A percentile compares a stretch with the other conserved stretches of the same genome.
Conservation (phyloP, 2,888 invertebrate species). For the Erebia epiphron region DNA sequence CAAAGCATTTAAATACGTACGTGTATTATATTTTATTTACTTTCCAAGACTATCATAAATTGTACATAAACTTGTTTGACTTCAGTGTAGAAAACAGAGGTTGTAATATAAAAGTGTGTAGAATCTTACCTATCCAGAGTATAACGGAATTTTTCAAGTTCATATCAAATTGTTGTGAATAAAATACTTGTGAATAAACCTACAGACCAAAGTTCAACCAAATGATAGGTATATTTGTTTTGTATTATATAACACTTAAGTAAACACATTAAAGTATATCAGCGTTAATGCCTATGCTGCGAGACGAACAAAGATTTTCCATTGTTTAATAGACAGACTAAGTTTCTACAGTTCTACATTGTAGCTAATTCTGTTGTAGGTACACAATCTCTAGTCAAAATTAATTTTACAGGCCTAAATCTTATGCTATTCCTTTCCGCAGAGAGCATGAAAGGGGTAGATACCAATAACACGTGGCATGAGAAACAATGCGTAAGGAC, state of each 20-base stretch:
- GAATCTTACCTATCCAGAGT: neutral
- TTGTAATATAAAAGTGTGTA: neutral
- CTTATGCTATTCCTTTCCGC: no score
- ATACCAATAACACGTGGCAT: no score
- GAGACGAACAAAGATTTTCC: no score
- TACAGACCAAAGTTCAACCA: slow-evolving; percentile 32
- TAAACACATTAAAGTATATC: neutral
- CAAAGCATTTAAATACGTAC: neutral
- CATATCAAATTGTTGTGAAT: slow-evolving; percentile 9
- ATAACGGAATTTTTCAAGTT: no score
- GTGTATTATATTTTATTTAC: neutral
- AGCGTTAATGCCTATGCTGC: no score
- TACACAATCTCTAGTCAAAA: no score
- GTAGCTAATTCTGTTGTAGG: no score
- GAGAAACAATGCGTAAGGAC: no score
- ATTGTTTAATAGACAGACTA: no score
- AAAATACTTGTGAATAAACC: slow-evolving; percentile 27
- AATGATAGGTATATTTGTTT: slow-evolving; percentile 11
- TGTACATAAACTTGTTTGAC: neutral
- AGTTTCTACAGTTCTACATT: no score
- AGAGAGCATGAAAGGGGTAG: no score
- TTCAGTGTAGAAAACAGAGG: neutral
- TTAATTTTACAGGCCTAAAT: no score
- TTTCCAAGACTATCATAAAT: neutral
- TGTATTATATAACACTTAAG: slow-evolving; percentile 3